Evolutionary conservation across 2,888 invertebrate species (phyloP), one percentile per base, ranked within the genome.

Genomic region (Mamestra brassicae): DNA sequence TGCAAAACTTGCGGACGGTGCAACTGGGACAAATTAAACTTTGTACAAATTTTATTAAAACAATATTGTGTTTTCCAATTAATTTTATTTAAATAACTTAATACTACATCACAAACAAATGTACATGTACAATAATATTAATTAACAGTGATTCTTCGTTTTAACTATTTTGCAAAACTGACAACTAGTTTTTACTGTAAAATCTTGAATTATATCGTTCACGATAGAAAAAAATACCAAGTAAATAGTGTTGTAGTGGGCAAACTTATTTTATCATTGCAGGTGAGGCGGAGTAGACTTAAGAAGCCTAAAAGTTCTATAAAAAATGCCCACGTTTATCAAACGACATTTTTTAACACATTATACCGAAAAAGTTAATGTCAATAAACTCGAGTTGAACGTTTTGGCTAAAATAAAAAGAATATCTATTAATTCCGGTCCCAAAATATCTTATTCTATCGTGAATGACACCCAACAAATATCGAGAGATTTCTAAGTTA

Each of bases 11-110:
- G 42, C 42, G 8, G 42, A 42, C 42, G 7, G 4, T 42, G 42
- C 42, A 42, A 13, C 11, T 47, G 11, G 13, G 47, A 47, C 13
- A 47, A 13, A 47, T 2, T 10, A 26, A 8, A 34, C 5, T 1
- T 34, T 57, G 5, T 7, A 5, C 2, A 0, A 34, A 34, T 8
- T 17, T 0, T 4, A 76, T 58, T 71, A 74, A 85, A 80, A 83
- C 66, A 68, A 84, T 11, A 1, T 10, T 3, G n/a, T 8, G 11
- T 62, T 69, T 83, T 72, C 66, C 34, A 72, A 65, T 76, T 71
- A 66, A 65, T 77, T 81, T 84, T 84, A 85, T 88, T 86, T 81
- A 84, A 81, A 74, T 79, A 84, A 75, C 86, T 88, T 86, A 76
- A 4, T 65, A 52, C 82, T 84, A 85, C 79, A 84, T 80, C 83